phyloP scores from a whole-genome alignment of 2,888 invertebrate genomes.

The Anagyrus pseudococci region DNA sequence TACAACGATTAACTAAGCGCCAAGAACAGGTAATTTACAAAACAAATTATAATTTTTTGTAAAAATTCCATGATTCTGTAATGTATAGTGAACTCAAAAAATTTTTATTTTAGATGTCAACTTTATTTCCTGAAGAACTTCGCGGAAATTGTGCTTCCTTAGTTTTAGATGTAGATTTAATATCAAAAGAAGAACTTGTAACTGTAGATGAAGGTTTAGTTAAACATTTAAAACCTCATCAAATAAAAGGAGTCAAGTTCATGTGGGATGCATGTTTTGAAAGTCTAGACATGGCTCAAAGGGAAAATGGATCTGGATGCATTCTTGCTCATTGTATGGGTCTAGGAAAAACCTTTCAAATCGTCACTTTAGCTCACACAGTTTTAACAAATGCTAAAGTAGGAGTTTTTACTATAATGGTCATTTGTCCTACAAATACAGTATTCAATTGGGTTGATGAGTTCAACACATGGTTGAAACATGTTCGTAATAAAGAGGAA shows the following conservation, averaged over 20 bases:
- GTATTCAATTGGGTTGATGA: constrained; percentile 94
- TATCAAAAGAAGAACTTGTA: constrained; percentile 78
- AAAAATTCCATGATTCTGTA: too few species aligned
- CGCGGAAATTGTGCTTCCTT: constrained; percentile 67
- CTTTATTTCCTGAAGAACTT: constrained; percentile 1
- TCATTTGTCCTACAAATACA: constrained; percentile 90
- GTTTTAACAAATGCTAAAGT: constrained; percentile 73
- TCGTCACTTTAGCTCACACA: constrained; percentile 84
- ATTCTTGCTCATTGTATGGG: constrained; percentile 97
- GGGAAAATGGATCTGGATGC: constrained; percentile 78
- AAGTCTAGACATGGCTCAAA: constrained; percentile 73
- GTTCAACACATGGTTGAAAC: constrained; percentile 81
- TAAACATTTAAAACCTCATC: constrained; percentile 87
- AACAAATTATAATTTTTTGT: too few species aligned
- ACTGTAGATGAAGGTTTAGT: constrained; percentile 79
- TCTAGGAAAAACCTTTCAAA: constrained; percentile 85
- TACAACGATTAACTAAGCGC: constrained; percentile 10
- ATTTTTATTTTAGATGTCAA: neutral
- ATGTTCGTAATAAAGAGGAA: constrained; percentile 66
- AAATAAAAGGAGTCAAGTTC: constrained; percentile 63
- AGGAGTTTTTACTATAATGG: constrained; percentile 74
- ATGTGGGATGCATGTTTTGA: constrained; percentile 83
- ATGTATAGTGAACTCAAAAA: too few species aligned
- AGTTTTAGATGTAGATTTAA: constrained; percentile 79
- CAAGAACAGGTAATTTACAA: constrained; percentile 18